These are phyloP conservation scores for Theodoxus fluviatilis DNA, from an alignment of 2,888 invertebrate species.

Conservation along the genomic window DNA sequence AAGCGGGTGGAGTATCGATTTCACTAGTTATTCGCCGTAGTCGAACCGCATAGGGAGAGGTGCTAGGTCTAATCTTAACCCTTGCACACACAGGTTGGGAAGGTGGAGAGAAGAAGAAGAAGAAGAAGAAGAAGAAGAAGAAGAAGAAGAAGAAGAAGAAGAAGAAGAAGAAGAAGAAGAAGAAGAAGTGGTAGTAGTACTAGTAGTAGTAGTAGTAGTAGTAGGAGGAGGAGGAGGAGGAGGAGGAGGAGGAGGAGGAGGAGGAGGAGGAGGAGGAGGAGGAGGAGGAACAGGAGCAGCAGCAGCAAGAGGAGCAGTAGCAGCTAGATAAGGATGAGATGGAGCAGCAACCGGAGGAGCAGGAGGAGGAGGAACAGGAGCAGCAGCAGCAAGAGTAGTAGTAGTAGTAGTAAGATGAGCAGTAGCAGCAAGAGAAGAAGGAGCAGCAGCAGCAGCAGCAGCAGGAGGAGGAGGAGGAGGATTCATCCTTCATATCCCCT, in stretches of 20 bases:
- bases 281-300: background rate
- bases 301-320: background rate
- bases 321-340: background rate
- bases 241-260: no score
- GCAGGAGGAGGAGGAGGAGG: constrained; percentile 17
- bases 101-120: background rate
- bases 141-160: background rate
- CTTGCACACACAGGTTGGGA: no score
- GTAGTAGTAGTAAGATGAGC: constrained; percentile 8
- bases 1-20: no score
- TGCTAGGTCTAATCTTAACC: no score
- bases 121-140: background rate
- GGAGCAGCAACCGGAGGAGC: background rate
- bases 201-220: background rate
- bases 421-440: constrained; percentile 1
- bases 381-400: background rate
- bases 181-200: no score
- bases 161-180: no score
- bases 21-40: no score
- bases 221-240: no score
- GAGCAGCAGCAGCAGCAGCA: background rate
- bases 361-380: background rate
- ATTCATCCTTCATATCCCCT: background rate
- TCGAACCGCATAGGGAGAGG: no score
- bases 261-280: no score